Conservation (phyloP, 2,888 invertebrate genomes). For the Hemistola chrysoprasaria region DNA sequence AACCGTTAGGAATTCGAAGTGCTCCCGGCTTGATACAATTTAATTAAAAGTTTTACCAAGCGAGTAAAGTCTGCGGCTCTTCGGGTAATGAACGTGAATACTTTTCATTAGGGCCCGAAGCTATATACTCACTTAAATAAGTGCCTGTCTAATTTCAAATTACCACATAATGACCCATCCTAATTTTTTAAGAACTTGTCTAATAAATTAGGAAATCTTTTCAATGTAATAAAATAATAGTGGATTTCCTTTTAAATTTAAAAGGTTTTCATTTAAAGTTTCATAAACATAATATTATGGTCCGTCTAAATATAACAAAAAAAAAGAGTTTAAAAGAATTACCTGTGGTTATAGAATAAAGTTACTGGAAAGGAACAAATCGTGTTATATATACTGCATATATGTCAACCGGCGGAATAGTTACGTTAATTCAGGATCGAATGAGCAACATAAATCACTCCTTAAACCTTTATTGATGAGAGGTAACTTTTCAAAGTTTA, state of each 20-base stretch:
- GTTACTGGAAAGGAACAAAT: too few relatives aligned
- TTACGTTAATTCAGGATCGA: conserved; percentile 13
- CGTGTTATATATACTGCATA: too few relatives aligned
- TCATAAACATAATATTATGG: too few relatives aligned
- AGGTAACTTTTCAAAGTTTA: conserved; percentile 48
- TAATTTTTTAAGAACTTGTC: conserved; percentile 6
- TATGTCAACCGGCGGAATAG: too few relatives aligned
- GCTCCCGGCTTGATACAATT: conserved; percentile 66
- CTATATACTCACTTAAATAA: conserved; percentile 31
- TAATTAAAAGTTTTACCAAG: conserved; percentile 72
- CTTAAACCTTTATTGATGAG: conserved; percentile 60
- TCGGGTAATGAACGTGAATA: conserved; percentile 52
- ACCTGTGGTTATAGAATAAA: too few relatives aligned
- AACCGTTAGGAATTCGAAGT: conserved; percentile 59
- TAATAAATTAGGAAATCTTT: too few relatives aligned
- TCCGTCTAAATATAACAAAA: too few relatives aligned
- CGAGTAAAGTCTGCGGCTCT: conserved; percentile 55
- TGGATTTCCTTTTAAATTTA: too few relatives aligned
- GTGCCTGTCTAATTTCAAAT: conserved; percentile 35
- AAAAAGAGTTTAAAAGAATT: too few relatives aligned
- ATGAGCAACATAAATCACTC: conserved; percentile 48
- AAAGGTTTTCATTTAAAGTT: too few relatives aligned
- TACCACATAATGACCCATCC: conserved; percentile 21
- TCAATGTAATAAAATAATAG: too few relatives aligned
- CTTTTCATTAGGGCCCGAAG: conserved; percentile 44